A percentile compares a stretch with the other conserved stretches of the same genome.
Conservation (phyloP, 2,113 vertebrate species). For the Polypterus bichir region DNA sequence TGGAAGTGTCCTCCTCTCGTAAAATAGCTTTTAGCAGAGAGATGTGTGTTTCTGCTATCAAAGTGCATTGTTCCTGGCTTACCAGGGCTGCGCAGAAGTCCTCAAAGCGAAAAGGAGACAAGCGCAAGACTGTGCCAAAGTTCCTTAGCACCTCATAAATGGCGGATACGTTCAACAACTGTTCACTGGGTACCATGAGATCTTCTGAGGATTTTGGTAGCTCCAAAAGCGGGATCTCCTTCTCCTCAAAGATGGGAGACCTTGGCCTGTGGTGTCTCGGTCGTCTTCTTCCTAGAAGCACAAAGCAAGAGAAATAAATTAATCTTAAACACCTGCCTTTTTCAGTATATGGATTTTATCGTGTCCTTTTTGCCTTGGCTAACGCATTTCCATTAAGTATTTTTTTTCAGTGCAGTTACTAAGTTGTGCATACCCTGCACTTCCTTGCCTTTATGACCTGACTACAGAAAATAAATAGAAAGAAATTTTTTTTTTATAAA, state of each 20-base stretch:
- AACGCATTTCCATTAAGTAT: too few species aligned
- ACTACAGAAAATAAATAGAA: too few species aligned
- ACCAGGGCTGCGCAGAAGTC: slow-evolving; percentile 92
- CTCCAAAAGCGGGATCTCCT: slow-evolving; percentile 76
- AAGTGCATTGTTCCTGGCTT: slow-evolving; percentile 90
- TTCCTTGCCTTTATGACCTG: too few species aligned
- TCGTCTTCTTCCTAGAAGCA: slow-evolving; percentile 68
- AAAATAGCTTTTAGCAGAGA: slow-evolving; percentile 86
- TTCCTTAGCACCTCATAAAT: slow-evolving; percentile 91
- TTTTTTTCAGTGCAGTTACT: too few species aligned
- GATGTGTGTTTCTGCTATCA: slow-evolving; percentile 89
- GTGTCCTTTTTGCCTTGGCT: not conserved
- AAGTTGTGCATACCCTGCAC: too few species aligned
- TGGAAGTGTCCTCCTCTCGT: slow-evolving; percentile 91
- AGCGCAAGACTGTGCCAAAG: slow-evolving; percentile 87
- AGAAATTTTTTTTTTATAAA: too few species aligned
- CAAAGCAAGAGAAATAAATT: slow-evolving; percentile 12
- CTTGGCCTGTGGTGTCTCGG: slow-evolving; percentile 68
- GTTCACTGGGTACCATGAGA: slow-evolving; percentile 79
- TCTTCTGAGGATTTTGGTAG: slow-evolving; percentile 88
- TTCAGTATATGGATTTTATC: not conserved
- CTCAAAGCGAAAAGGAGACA: slow-evolving; percentile 94
- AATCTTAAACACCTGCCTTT: not conserved
- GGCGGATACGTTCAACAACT: slow-evolving; percentile 81
- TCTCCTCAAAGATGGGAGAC: slow-evolving; percentile 84